Evolutionary conservation across 2,113 vertebrate genomes (phyloP).

Genomic region (Pangasianodon hypophthalmus): DNA sequence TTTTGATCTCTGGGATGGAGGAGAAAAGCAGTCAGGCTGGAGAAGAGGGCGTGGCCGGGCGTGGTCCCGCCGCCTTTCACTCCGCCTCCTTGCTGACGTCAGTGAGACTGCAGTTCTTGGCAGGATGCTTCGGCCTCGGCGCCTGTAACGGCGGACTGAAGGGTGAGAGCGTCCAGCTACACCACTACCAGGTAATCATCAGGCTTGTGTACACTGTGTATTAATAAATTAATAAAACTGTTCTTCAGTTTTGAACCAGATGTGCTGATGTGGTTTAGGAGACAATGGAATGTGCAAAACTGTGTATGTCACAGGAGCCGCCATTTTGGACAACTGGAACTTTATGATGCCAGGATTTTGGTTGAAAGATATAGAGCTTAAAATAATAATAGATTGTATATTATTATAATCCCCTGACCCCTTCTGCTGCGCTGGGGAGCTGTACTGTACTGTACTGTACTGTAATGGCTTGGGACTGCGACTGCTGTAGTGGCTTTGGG

Average conservation of each 20-base stretch:
- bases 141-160: slow-evolving; percentile 82
- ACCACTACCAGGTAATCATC: slow-evolving; percentile 89
- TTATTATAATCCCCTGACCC: too few relatives aligned
- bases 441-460: too few relatives aligned
- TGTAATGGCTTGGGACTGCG: too few relatives aligned
- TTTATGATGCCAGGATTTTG: too few relatives aligned
- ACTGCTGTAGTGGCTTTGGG: too few relatives aligned
- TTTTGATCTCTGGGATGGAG: slow-evolving; percentile 94
- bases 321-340: too few relatives aligned
- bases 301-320: too few relatives aligned
- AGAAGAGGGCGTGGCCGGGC: slow-evolving; percentile 61
- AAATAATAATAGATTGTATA: too few relatives aligned
- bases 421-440: too few relatives aligned
- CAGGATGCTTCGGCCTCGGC: slow-evolving; percentile 93
- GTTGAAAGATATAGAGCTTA: too few relatives aligned
- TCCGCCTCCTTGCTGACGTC: slow-evolving; percentile 91
- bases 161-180: slow-evolving; percentile 89
- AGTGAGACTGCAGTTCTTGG: slow-evolving; percentile 92
- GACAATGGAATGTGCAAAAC: too few relatives aligned
- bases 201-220: slow-evolving; percentile 39
- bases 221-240: too few relatives aligned
- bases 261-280: background rate
- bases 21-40: slow-evolving; percentile 84
- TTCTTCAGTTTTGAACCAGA: background rate
- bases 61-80: slow-evolving; percentile 78